Percentiles rank a stretch among this genome's conserved stretches.
Conservation (phyloP, 2,888 invertebrate genomes). For the Athalia rosae region DNA sequence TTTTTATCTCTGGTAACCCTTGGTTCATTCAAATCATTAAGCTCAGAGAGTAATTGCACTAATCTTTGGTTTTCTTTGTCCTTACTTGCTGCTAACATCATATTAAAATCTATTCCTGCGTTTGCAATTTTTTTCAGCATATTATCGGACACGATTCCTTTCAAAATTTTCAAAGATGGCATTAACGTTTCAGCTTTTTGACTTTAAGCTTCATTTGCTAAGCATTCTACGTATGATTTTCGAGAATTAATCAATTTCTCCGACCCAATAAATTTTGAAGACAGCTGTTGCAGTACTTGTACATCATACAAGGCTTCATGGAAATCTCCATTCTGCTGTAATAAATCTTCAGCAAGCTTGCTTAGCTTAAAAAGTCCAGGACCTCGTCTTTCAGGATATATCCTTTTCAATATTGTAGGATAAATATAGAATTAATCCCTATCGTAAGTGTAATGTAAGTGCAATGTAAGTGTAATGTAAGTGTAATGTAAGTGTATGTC, state of each 20-base stretch:
- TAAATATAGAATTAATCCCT: too few species aligned
- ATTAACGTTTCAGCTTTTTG: too few species aligned
- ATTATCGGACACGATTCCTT: background rate
- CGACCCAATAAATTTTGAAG: constrained; percentile 7
- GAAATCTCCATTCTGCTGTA: constrained; percentile 40
- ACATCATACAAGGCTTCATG: constrained; percentile 51
- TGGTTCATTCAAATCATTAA: constrained; percentile 43
- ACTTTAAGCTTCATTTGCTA: too few species aligned
- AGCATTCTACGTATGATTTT: constrained; percentile 22
- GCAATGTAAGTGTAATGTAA: too few species aligned
- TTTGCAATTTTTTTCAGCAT: constrained; percentile 13
- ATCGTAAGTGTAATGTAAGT: too few species aligned
- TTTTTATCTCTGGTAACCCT: constrained; percentile 45
- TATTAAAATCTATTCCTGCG: constrained; percentile 9
- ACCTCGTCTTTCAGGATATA: constrained; percentile 21
- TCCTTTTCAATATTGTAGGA: constrained; percentile 43
- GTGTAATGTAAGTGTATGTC: too few species aligned
- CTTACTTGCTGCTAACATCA: background rate
- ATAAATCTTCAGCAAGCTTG: constrained; percentile 46
- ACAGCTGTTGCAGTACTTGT: constrained; percentile 40
- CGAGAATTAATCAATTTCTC: constrained; percentile 22
- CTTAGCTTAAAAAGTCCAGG: constrained; percentile 38
- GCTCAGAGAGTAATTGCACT: constrained; percentile 40
- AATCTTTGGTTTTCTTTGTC: constrained; percentile 30
- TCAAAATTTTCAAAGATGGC: constrained; percentile 2